Base-by-base conservation (phyloP, 2,888 invertebrate genomes). In the Agrotis exclamationis region DNA sequence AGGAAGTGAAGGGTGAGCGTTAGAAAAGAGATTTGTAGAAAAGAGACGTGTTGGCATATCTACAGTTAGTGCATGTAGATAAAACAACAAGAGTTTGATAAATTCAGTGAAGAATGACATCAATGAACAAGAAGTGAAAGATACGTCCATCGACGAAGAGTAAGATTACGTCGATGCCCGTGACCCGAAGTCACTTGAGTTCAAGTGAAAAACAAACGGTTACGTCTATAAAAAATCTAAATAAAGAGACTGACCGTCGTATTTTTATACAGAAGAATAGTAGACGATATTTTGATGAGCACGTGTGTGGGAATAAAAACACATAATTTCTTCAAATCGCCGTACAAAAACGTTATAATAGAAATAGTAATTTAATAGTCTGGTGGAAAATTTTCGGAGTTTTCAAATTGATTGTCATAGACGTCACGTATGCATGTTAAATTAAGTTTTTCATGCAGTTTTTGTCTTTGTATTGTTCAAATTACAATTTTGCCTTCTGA, bases 301-400 rank as follows among this genome's bases (percentile, higher is more conserved):
- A 45, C n/a, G 50, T 24, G 75, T 53, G 39, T 60, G 54, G 58
- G 59, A 47, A 59, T 58, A 39, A 59, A 54, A 56, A 45, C 63
- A 70, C 70, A 54, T 59, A 28, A 65, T 70, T 76, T 63, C 24
- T 63, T 22, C n/a, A 58, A 70, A 65, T 65, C 18, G 22, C 20
- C 9, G 44, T 45, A 14, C 58, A 45, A 63, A 63, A 75, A 58
- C 33, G 3, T 47, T 50, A 14, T 63, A 53, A 53, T 53, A 68
- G 16, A 68, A 66, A 66, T 74, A n/a, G n/a, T n/a, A n/a, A n/a
- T n/a, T n/a, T n/a, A 75, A 75, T 58, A 33, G 68, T 53, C 44
- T 13, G 6, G 44, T 18, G 62, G 62, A 75, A 75, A 63, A 53
- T 33, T 58, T 65, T 28, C 65, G 1, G 11, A 1, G 11, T 45